Evolutionary conservation across 2,888 invertebrate genomes (phyloP).

Genomic region (Archaeoteleia sp.): DNA sequence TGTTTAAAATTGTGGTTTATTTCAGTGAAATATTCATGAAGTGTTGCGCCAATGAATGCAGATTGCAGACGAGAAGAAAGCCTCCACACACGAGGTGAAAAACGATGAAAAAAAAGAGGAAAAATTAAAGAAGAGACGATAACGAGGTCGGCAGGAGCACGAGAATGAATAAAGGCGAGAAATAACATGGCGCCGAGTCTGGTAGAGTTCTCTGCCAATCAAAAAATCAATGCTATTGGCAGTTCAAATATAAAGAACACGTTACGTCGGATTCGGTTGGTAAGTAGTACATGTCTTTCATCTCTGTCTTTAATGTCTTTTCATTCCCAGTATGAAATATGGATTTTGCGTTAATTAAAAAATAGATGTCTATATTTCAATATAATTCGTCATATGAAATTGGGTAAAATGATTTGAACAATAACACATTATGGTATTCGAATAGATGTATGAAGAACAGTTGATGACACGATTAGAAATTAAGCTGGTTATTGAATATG

Average conservation of each 20-base stretch:
- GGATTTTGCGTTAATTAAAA: too few species aligned
- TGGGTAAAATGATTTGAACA: too few species aligned
- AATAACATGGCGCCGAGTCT: constrained; percentile 59
- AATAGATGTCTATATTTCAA: too few species aligned
- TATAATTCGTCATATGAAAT: too few species aligned
- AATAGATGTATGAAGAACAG: too few species aligned
- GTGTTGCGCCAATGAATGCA: constrained; percentile 51
- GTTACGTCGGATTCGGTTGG: too few species aligned
- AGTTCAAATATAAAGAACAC: constrained; percentile 7
- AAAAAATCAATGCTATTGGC: constrained; percentile 58
- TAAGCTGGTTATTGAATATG: constrained; percentile 15
- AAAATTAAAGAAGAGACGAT: constrained; percentile 51
- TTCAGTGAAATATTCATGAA: constrained; percentile 44
- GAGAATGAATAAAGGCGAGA: constrained; percentile 51
- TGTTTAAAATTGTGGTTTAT: constrained; percentile 41
- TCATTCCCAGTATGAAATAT: too few species aligned
- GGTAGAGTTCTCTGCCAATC: constrained; percentile 53
- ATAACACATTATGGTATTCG: too few species aligned
- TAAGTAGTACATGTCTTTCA: too few species aligned
- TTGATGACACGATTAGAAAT: too few species aligned
- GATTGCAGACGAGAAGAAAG: constrained; percentile 47
- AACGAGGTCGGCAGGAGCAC: constrained; percentile 44
- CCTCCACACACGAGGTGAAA: constrained; percentile 34
- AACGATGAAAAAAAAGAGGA: constrained; percentile 33
- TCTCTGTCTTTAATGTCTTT: too few species aligned